Conservation (phyloP, 1,140 invertebrate genomes). For the Nasonia vitripennis region DNA sequence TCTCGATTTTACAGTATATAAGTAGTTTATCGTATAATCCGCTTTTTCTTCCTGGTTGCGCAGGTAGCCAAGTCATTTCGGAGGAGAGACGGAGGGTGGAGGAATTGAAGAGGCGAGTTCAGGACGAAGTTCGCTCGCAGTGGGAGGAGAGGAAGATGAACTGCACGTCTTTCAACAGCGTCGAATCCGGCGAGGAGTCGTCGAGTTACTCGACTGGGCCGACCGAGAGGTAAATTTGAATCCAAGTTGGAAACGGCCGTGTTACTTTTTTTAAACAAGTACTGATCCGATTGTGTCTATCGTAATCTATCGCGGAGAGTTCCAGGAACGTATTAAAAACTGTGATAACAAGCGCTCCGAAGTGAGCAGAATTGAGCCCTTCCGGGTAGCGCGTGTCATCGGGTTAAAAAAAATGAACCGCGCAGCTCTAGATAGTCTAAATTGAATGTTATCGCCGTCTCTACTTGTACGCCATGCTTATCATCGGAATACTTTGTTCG, state of each 20-base stretch:
- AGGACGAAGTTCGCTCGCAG: slow-evolving; percentile 90
- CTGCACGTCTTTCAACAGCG: slow-evolving; percentile 82
- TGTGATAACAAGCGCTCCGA: neutral
- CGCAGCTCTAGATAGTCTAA: neutral
- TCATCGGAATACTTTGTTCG: too few species aligned
- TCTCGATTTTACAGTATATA: too few species aligned
- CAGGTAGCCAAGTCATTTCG: slow-evolving; percentile 92
- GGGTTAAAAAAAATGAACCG: slow-evolving; percentile 1
- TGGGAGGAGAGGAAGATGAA: slow-evolving; percentile 87
- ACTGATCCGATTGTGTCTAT: neutral
- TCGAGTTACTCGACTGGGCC: slow-evolving; percentile 80
- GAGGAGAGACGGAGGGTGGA: slow-evolving; percentile 90
- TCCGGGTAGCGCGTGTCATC: slow-evolving; percentile 13
- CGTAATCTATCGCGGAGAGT: neutral
- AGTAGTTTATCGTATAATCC: neutral
- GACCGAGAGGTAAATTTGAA: slow-evolving; percentile 77
- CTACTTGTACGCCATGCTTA: too few species aligned
- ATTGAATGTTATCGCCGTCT: neutral
- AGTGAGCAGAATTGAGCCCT: slow-evolving; percentile 23
- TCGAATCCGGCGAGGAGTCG: slow-evolving; percentile 81
- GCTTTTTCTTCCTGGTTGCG: neutral
- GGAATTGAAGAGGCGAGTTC: slow-evolving; percentile 89
- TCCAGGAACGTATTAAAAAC: neutral
- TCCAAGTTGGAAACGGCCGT: slow-evolving; percentile 51
- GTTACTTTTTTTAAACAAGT: slow-evolving; percentile 34